A percentile compares a stretch with the other conserved stretches of the same genome.
phyloP scores from a whole-genome alignment of 23 tunicate species.

The Phallusia fumigata region DNA sequence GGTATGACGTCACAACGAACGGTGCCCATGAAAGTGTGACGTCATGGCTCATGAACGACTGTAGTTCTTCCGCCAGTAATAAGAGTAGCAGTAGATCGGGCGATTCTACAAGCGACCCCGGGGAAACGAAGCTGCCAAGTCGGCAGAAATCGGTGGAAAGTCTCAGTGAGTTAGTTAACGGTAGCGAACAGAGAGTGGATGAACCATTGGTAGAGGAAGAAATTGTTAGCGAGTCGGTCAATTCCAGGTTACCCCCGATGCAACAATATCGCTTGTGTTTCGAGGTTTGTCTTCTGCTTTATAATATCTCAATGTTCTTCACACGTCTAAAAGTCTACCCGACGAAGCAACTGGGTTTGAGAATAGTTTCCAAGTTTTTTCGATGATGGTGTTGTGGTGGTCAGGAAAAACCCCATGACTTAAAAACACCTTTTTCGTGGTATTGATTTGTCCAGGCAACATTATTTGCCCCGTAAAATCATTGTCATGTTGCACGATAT shows the following conservation, averaged over 20 bases:
- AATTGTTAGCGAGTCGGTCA: slow-evolving; percentile 9
- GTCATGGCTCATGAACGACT: slow-evolving; percentile 20
- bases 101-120: neutral
- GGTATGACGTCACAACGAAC: neutral
- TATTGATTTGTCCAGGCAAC: too few species aligned
- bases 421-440: too few species aligned
- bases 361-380: too few species aligned
- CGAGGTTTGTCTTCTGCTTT: slow-evolving; percentile 29
- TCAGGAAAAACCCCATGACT: too few species aligned
- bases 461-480: too few species aligned
- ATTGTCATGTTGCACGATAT: too few species aligned
- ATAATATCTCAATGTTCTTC: too few species aligned
- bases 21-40: neutral
- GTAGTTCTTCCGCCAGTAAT: neutral
- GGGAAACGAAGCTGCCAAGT: neutral
- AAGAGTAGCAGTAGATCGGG: neutral
- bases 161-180: neutral
- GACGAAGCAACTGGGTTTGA: too few species aligned
- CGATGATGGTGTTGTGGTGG: too few species aligned
- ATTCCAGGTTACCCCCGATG: slow-evolving; percentile 38
- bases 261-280: slow-evolving; percentile 41
- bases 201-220: slow-evolving; percentile 15
- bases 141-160: neutral
- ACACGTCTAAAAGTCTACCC: too few species aligned
- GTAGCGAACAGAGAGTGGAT: neutral